Percentiles rank a stretch among this genome's conserved stretches.
phyloP scores from a whole-genome alignment of 2,888 invertebrate species.

The Ellobium chinense region DNA sequence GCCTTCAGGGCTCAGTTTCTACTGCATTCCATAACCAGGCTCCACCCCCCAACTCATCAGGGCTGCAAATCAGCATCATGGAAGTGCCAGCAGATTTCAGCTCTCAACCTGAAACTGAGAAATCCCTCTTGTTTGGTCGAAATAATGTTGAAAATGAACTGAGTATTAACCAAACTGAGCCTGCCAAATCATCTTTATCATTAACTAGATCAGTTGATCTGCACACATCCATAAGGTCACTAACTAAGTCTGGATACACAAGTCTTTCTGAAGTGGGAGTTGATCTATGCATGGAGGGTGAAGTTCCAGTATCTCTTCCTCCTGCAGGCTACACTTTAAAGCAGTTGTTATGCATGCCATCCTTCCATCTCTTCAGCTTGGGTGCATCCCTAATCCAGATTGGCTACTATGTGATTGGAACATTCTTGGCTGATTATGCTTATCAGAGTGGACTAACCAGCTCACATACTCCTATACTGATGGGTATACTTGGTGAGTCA shows the following conservation, averaged over 20 bases:
- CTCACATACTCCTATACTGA: constrained; percentile 31
- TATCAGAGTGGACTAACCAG: constrained; percentile 29
- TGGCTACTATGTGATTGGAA: constrained; percentile 30
- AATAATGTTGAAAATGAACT: not conserved
- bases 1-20: not conserved
- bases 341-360: constrained; percentile 32
- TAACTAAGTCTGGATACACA: not conserved
- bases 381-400: constrained; percentile 47
- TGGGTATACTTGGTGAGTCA: constrained; percentile 46
- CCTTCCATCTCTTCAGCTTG: constrained; percentile 39
- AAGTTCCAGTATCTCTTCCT: not conserved
- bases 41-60: not conserved
- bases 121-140: not conserved
- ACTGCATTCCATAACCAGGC: not conserved
- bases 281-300: not conserved
- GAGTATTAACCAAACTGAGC: not conserved
- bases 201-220: not conserved
- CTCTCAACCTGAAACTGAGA: not conserved
- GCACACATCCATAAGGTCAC: not conserved
- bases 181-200: not conserved
- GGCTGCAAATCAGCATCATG: not conserved
- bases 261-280: not conserved
- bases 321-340: constrained; percentile 5
- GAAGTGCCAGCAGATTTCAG: not conserved
- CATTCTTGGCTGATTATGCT: constrained; percentile 41